Percentiles rank a stretch among this genome's conserved stretches.
Evolutionary conservation across 23 tunicate species (phyloP).

Genomic region (Halocynthia roretzi): DNA sequence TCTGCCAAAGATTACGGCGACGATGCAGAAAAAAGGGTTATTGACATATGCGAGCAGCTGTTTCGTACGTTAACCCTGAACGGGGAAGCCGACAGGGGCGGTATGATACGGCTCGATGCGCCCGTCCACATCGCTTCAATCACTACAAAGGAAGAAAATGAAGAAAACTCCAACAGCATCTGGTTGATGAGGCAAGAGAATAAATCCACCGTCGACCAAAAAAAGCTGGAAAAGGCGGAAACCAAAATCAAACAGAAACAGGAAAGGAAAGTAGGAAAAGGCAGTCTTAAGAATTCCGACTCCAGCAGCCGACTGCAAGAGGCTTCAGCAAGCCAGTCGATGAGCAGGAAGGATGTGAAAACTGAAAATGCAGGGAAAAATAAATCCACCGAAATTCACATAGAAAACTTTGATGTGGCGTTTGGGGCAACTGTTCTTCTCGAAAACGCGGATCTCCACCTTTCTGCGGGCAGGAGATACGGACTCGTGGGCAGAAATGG

Average conservation of each 20-base stretch:
- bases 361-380: slow-evolving; percentile 43
- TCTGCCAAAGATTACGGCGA: slow-evolving; percentile 23
- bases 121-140: slow-evolving; percentile 64
- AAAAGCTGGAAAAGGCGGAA: slow-evolving; percentile 88
- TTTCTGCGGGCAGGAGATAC: slow-evolving; percentile 82
- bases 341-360: slow-evolving; percentile 69
- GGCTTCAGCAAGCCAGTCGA: slow-evolving; percentile 74
- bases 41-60: slow-evolving; percentile 42
- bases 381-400: slow-evolving; percentile 75
- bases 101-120: slow-evolving; percentile 57
- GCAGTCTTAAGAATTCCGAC: background rate
- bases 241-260: slow-evolving; percentile 80
- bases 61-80: slow-evolving; percentile 28
- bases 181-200: slow-evolving; percentile 76
- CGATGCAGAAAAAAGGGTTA: slow-evolving; percentile 14
- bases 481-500: slow-evolving; percentile 99
- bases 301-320: slow-evolving; percentile 6
- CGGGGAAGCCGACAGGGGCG: slow-evolving; percentile 5
- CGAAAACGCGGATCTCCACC: slow-evolving; percentile 85
- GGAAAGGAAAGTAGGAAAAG: slow-evolving; percentile 45
- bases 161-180: slow-evolving; percentile 35
- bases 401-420: slow-evolving; percentile 93
- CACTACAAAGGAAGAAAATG: background rate
- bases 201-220: slow-evolving; percentile 68
- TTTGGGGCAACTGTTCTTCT: slow-evolving; percentile 78